phyloP scores from a whole-genome alignment of 1,140 invertebrate species.

The Megalopta genalis region DNA sequence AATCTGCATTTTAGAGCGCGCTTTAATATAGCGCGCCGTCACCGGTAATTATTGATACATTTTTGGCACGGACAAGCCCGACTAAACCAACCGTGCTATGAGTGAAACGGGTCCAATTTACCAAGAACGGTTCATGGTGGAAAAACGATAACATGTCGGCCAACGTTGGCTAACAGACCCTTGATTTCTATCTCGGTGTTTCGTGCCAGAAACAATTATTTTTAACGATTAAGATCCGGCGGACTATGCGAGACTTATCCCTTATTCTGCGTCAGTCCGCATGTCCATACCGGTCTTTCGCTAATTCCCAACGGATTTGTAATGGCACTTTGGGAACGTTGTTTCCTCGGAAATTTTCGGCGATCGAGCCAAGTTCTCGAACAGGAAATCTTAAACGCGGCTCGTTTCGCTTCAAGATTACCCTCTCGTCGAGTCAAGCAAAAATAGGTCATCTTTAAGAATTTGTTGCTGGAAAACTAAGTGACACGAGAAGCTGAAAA shows the following conservation, averaged over 20 bases:
- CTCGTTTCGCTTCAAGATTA: too few relatives aligned
- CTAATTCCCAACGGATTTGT: constrained; percentile 10
- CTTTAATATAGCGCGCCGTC: too few relatives aligned
- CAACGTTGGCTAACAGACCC: constrained; percentile 24
- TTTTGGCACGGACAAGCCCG: constrained; percentile 24
- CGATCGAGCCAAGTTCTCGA: too few relatives aligned
- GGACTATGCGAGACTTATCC: background rate
- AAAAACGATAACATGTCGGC: constrained; percentile 43
- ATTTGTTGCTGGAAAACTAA: too few relatives aligned
- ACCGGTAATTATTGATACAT: constrained; percentile 16
- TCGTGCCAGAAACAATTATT: constrained; percentile 62
- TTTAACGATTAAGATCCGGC: constrained; percentile 59
- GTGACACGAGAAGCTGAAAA: too few relatives aligned
- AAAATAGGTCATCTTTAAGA: too few relatives aligned
- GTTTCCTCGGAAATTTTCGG: too few relatives aligned
- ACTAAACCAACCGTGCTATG: constrained; percentile 4
- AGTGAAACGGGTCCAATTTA: constrained; percentile 24
- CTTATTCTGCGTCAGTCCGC: background rate
- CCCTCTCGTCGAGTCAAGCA: too few relatives aligned
- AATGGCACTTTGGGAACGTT: constrained; percentile 7
- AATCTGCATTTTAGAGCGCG: too few relatives aligned
- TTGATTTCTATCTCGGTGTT: constrained; percentile 40
- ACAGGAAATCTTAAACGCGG: too few relatives aligned
- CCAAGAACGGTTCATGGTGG: constrained; percentile 27
- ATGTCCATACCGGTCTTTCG: background rate